Evolutionary conservation across 2,888 invertebrate species (phyloP).

Genomic region (Seira musarum): DNA sequence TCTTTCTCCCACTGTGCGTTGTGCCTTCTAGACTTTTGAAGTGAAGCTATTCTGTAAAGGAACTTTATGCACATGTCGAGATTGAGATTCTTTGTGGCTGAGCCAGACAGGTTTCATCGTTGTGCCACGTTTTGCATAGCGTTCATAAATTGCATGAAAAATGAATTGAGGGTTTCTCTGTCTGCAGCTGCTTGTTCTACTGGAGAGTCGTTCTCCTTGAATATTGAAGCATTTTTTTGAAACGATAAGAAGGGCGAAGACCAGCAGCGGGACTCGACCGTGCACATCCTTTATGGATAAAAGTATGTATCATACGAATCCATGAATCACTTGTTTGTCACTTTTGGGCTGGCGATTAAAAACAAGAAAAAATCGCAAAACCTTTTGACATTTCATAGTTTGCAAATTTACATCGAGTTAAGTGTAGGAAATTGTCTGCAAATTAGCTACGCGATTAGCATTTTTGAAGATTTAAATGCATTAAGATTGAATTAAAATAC

Average conservation of each 20-base stretch:
- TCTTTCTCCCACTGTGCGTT: no score
- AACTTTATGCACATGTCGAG: neutral
- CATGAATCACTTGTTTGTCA: neutral
- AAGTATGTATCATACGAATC: neutral
- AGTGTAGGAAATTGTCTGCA: no score
- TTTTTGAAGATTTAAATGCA: no score
- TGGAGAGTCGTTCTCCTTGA: conserved; percentile 41
- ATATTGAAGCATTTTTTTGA: neutral
- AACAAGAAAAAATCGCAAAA: neutral
- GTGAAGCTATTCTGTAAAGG: no score
- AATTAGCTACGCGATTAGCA: no score
- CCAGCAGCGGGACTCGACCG: neutral
- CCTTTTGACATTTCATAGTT: neutral
- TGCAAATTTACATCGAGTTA: neutral
- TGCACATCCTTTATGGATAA: neutral
- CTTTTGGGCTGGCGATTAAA: neutral
- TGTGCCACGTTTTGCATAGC: no score
- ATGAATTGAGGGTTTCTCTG: neutral
- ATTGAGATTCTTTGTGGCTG: neutral
- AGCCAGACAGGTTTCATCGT: neutral
- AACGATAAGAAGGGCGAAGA: neutral
- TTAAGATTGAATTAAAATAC: no score
- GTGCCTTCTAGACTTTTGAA: no score
- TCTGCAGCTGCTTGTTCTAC: conserved; percentile 1
- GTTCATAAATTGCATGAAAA: neutral